Percentiles rank a stretch among this genome's conserved stretches.
phyloP scores from a whole-genome alignment of 2,888 invertebrate species.

The Anagyrus pseudococci region DNA sequence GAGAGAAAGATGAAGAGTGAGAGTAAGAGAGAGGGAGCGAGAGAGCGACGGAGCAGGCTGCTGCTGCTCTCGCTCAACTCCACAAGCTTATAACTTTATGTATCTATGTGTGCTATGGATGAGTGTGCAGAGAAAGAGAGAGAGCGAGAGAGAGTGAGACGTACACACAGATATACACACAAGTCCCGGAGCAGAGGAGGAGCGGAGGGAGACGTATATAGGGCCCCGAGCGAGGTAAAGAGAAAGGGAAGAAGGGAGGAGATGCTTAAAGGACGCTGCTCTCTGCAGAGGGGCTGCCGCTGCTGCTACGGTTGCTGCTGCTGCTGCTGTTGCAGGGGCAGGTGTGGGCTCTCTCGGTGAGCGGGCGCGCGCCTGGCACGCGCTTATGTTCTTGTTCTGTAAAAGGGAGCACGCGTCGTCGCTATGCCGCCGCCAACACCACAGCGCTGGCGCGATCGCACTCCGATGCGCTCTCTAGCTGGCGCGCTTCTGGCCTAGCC shows the following conservation, averaged over 20 bases:
- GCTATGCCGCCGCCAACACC: no score
- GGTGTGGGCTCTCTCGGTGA: no score
- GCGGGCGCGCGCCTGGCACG: not conserved
- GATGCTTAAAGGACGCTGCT: not conserved
- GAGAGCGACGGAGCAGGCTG: no score
- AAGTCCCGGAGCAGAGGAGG: not conserved
- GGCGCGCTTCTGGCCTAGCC: no score
- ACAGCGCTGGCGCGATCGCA: not conserved
- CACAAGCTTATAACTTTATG: no score
- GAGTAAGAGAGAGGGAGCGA: conserved; percentile 4
- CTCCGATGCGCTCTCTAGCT: not conserved
- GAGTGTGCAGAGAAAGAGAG: not conserved
- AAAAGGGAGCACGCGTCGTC: no score
- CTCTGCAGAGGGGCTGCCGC: not conserved
- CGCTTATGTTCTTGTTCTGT: not conserved
- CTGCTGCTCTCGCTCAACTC: no score
- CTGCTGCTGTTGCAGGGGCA: not conserved
- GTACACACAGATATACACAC: not conserved
- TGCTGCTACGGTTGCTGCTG: not conserved
- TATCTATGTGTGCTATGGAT: not conserved
- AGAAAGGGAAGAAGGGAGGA: conserved; percentile 4
- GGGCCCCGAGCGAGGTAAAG: not conserved
- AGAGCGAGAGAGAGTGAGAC: no score
- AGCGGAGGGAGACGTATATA: not conserved
- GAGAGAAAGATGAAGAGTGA: not conserved